phyloP scores from a whole-genome alignment of 2,113 vertebrate species.

The Nesogale talazaci region DNA sequence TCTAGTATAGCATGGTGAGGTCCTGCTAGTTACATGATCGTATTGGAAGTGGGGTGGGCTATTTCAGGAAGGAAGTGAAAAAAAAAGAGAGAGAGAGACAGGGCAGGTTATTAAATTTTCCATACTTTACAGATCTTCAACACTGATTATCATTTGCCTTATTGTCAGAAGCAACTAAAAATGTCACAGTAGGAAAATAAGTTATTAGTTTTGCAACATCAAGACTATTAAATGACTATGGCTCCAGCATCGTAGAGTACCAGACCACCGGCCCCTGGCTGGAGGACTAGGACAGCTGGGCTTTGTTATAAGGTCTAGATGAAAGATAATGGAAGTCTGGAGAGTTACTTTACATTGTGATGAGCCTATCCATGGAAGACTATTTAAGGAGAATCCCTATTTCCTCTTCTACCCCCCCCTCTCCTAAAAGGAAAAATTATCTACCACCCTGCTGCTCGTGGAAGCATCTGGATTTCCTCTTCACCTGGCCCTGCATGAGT shows the following conservation, averaged over 20 bases:
- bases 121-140: conserved; percentile 16
- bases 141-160: neutral
- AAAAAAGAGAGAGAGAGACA: neutral
- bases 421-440: neutral
- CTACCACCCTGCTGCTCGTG: neutral
- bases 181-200: neutral
- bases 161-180: conserved; percentile 51
- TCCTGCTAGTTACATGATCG: neutral
- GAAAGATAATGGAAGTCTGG: conserved; percentile 40
- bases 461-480: conserved; percentile 37
- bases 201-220: conserved; percentile 3
- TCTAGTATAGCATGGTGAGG: neutral
- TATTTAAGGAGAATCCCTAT: neutral
- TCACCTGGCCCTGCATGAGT: conserved; percentile 35
- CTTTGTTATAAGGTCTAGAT: conserved; percentile 13
- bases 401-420: neutral
- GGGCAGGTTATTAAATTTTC: neutral
- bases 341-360: conserved; percentile 45
- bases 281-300: neutral
- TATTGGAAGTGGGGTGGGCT: too few species aligned
- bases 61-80: too few species aligned
- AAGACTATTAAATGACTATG: neutral
- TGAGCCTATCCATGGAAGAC: neutral
- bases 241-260: neutral
- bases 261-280: neutral